Conservation (phyloP, 2,797 vertebrate genomes). For the Carapus acus region DNA sequence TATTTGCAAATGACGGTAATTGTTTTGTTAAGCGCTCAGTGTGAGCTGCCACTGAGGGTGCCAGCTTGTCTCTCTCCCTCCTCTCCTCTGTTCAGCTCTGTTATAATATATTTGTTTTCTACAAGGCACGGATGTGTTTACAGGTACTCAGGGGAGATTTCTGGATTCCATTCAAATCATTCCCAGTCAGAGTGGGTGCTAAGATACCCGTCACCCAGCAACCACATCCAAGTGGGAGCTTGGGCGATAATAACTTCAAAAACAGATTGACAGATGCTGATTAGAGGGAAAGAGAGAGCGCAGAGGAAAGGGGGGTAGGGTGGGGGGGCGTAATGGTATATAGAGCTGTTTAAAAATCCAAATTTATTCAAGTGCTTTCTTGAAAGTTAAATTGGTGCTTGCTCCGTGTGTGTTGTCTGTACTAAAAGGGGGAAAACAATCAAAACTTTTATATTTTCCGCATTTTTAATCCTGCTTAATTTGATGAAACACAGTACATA, state of each 20-base stretch:
- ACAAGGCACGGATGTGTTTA: slow-evolving; percentile 99
- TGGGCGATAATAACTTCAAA: slow-evolving; percentile 99
- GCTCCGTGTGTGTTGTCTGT: slow-evolving; percentile 52
- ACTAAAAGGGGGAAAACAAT: slow-evolving; percentile 44
- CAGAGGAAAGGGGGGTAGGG: slow-evolving; percentile 31
- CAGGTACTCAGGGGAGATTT: slow-evolving; percentile 99
- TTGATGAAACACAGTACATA: slow-evolving; percentile 94
- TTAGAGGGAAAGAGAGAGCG: slow-evolving; percentile 91
- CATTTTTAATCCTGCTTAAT: slow-evolving; percentile 83
- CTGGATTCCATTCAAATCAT: slow-evolving; percentile 99
- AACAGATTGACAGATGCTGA: slow-evolving; percentile 99
- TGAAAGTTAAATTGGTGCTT: slow-evolving; percentile 85
- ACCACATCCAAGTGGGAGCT: slow-evolving; percentile 99
- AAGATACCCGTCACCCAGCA: slow-evolving; percentile 99
- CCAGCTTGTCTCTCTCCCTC: slow-evolving; percentile 74
- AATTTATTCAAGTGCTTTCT: slow-evolving; percentile 97
- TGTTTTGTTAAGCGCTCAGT: slow-evolving; percentile 80
- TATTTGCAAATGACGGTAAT: slow-evolving; percentile 76
- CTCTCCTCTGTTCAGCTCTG: slow-evolving; percentile 71
- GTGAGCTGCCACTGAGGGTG: slow-evolving; percentile 76
- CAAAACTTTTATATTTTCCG: slow-evolving; percentile 63
- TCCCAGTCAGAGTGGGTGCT: slow-evolving; percentile 99
- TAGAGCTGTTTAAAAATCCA: slow-evolving; percentile 92
- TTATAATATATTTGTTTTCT: slow-evolving; percentile 98
- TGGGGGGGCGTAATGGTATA: slow-evolving; percentile 74